These are phyloP conservation scores for Cassiopea xamachana DNA, from an alignment of 30 jellyfish, hydroid and myxozoan genomes.

Conservation along the genomic window DNA sequence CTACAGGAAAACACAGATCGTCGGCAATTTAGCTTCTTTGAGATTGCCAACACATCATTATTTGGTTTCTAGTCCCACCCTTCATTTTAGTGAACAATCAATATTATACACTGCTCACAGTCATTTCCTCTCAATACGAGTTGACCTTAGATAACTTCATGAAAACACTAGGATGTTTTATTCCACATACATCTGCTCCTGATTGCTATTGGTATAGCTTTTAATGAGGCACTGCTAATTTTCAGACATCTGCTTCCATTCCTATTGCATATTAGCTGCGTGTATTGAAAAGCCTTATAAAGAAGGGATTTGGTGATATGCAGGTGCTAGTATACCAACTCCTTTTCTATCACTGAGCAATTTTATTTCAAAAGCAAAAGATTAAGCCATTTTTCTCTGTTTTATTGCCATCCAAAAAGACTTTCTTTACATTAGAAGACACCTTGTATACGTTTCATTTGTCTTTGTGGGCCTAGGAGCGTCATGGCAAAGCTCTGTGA, in stretches of 20 bases:
- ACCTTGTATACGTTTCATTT: neutral
- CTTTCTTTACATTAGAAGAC: neutral
- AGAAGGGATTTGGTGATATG: neutral
- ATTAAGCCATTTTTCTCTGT: neutral
- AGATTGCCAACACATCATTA: no score
- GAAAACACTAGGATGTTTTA: no score
- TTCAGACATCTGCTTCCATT: neutral
- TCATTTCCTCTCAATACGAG: no score
- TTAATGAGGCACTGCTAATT: neutral
- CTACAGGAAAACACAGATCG: no score
- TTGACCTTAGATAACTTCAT: no score
- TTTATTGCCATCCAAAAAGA: neutral
- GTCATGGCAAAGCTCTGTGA: no score
- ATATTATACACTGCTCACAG: no score
- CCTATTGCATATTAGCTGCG: neutral
- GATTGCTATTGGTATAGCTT: neutral
- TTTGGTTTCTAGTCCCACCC: no score
- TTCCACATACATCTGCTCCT: neutral
- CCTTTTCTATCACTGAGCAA: neutral
- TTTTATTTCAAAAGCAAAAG: neutral
- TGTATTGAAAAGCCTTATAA: neutral
- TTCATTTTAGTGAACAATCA: no score
- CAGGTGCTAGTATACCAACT: neutral
- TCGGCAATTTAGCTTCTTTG: no score
- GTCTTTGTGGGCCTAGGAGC: no score